A percentile compares a stretch with the other conserved stretches of the same genome.
These are phyloP conservation scores for Zophobas atratus DNA, from an alignment of 1,140 invertebrate genomes.

Conservation along the genomic window DNA sequence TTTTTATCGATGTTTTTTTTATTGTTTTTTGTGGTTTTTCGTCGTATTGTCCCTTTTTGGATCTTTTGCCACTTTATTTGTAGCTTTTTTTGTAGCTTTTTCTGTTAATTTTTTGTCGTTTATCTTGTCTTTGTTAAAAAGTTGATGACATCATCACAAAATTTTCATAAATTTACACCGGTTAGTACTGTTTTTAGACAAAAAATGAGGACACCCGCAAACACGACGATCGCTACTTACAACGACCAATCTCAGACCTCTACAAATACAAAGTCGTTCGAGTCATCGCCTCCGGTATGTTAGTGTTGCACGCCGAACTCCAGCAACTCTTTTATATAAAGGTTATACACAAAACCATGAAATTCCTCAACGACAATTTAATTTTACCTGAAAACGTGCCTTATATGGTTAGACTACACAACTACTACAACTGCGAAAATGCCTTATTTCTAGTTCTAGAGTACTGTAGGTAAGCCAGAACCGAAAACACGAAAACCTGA, in stretches of 20 bases:
- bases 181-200: conserved; percentile 43
- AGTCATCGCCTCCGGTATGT: conserved; percentile 68
- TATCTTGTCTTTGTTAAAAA: too few species aligned
- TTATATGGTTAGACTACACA: conserved; percentile 69
- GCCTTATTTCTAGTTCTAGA: conserved; percentile 69
- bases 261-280: conserved; percentile 70
- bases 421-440: conserved; percentile 70
- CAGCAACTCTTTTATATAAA: conserved; percentile 69
- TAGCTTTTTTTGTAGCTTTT: too few species aligned
- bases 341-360: conserved; percentile 69
- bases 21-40: too few species aligned
- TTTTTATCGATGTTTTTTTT: too few species aligned
- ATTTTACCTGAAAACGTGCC: conserved; percentile 70
- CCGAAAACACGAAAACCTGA: background rate
- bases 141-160: too few species aligned
- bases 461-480: conserved; percentile 64
- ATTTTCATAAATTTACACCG: too few species aligned
- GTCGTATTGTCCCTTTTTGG: too few species aligned
- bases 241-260: conserved; percentile 64
- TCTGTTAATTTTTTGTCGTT: too few species aligned
- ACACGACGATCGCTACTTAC: conserved; percentile 44
- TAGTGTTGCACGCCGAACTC: conserved; percentile 68
- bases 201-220: conserved; percentile 43
- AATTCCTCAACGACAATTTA: conserved; percentile 65
- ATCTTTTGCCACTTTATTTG: too few species aligned